Evolutionary conservation across 2,797 vertebrate genomes (phyloP).

Genomic region (Mormyrops boulengeri): DNA sequence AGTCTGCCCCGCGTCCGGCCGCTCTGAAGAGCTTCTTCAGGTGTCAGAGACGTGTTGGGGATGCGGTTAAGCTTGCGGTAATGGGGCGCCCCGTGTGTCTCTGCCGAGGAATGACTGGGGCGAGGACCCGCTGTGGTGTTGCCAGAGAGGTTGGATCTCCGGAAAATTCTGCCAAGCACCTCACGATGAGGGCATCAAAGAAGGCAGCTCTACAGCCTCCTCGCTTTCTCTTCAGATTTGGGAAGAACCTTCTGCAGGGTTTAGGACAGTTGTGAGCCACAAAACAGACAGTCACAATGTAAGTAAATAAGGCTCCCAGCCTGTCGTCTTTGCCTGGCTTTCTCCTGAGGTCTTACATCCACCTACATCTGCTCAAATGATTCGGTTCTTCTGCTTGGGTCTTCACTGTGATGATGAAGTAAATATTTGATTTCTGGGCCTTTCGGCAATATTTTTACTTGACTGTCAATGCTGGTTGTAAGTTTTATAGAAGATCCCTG

Average conservation of each 20-base stretch:
- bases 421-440: slow-evolving; percentile 1
- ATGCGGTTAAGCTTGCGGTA: background rate
- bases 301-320: background rate
- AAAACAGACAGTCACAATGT: background rate
- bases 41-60: background rate
- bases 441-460: background rate
- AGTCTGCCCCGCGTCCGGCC: background rate
- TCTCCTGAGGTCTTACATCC: background rate
- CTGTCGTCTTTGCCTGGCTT: background rate
- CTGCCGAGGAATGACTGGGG: background rate
- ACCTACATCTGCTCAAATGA: background rate
- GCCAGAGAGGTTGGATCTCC: background rate
- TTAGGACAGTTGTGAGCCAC: background rate
- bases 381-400: background rate
- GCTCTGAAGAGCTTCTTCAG: background rate
- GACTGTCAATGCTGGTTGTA: background rate
- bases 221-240: background rate
- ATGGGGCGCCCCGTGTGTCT: background rate
- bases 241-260: background rate
- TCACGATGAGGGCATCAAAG: background rate
- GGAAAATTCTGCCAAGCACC: background rate
- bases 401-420: background rate
- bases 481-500: background rate
- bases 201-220: background rate
- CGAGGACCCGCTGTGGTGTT: background rate